Evolutionary conservation across 2,888 invertebrate genomes (phyloP), one percentile per base, ranked within the genome.

Genomic region (Drosophila birchii): DNA sequence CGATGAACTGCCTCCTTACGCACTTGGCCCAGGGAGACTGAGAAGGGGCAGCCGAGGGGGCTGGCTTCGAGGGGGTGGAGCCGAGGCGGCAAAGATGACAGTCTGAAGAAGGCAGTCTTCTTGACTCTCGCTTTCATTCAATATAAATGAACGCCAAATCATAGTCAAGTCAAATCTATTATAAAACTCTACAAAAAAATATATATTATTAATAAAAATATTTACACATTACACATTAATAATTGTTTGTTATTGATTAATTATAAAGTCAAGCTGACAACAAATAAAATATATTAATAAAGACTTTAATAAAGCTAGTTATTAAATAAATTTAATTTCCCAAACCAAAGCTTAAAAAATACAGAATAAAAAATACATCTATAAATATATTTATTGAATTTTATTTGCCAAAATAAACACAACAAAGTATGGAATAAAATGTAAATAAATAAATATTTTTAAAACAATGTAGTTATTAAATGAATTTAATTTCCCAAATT

Each of bases 1-100:
- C 45, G 71, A 75, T 76, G 71, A 76, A 76, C 75, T 75, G 63
- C 38, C 59, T 56, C 43, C 76, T 58, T 57, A 73, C 72, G 71
- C 76, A 71, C 66, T 76, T 71, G 66, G 38, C 18, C 32, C 44
- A 54, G 45, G 51, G 29, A 36, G 29, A 2, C 18, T 14, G 12
- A 5, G 18, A 3, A 4, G 12, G 32, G 7, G n/a, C 11, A 29
- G 12, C 4, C 7, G 23, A 8, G 23, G 32, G 18, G 34, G 20
- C 8, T 26, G 34, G 20, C 23, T 47, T 16, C 9, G 26, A n/a
- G 59, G 29, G 45, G 41, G 34, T 51, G 51, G 51, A 34, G 51
- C 51, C 51, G 8, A 20, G 32, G 1, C 32, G 26, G 44, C 14
- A 18, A 7, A 26, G 51, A n/a, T 44, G 36, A 36, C 20, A 16